Percentiles rank a stretch among this genome's conserved stretches.
These are phyloP conservation scores for Balanococcus diminutus DNA, from an alignment of 2,888 invertebrate genomes.

Conservation along the genomic window DNA sequence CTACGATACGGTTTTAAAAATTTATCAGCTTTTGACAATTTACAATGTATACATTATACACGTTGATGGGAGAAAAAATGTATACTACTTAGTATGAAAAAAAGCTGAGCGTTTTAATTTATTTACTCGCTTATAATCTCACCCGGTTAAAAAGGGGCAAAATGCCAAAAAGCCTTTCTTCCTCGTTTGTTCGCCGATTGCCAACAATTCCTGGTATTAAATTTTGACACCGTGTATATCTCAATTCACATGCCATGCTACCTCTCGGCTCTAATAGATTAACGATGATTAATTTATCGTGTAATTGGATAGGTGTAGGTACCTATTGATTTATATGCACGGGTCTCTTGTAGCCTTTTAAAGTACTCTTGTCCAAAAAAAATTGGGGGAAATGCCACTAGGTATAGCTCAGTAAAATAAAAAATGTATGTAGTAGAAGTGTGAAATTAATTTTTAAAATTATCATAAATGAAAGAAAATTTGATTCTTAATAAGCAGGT, in stretches of 20 bases:
- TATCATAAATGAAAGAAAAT: too few relatives aligned
- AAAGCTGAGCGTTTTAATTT: conserved; percentile 14
- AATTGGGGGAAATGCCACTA: too few relatives aligned
- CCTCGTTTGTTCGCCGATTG: background rate
- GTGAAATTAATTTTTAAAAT: too few relatives aligned
- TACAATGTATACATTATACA: too few relatives aligned
- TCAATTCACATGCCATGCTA: background rate
- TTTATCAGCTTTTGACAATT: background rate
- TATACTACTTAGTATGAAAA: background rate
- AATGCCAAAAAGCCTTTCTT: conserved; percentile 8
- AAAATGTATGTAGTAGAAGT: too few relatives aligned
- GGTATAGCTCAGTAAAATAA: too few relatives aligned
- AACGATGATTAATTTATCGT: background rate
- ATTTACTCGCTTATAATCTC: too few relatives aligned
- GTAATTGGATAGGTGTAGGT: conserved; percentile 6
- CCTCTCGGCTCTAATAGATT: background rate
- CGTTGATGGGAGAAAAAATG: background rate
- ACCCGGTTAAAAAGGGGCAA: background rate
- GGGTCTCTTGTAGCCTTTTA: background rate
- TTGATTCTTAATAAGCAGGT: too few relatives aligned
- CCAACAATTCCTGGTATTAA: conserved; percentile 24
- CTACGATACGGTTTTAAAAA: background rate
- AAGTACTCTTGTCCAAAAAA: background rate
- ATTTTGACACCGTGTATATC: background rate
- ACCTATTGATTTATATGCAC: conserved; percentile 1